Percentiles rank a stretch among this genome's conserved stretches.
phyloP scores from a whole-genome alignment of 2,888 invertebrate genomes.

The Amblyjoppa proteus region DNA sequence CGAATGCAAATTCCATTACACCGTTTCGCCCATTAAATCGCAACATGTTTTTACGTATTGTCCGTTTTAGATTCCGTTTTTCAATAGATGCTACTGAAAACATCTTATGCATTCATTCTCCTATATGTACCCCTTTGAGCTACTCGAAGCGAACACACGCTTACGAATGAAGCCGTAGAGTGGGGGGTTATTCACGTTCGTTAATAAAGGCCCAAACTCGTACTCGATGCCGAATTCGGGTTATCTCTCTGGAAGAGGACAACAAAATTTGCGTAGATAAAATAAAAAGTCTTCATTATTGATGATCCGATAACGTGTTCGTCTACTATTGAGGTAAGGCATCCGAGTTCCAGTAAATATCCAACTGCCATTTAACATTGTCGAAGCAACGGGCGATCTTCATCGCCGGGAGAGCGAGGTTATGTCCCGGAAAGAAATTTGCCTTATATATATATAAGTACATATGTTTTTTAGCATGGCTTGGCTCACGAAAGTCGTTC shows the following conservation, averaged over 20 bases:
- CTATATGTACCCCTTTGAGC: too few relatives aligned
- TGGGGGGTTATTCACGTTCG: too few relatives aligned
- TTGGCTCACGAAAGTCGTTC: slow-evolving; percentile 71
- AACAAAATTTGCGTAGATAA: too few relatives aligned
- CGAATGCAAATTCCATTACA: too few relatives aligned
- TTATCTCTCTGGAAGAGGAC: too few relatives aligned
- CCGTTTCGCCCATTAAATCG: too few relatives aligned
- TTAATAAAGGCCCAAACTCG: too few relatives aligned
- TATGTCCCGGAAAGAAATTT: not conserved
- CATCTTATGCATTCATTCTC: not conserved
- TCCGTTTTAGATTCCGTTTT: not conserved
- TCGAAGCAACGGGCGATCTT: not conserved
- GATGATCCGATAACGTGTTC: not conserved
- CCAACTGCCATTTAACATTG: not conserved
- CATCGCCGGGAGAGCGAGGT: not conserved
- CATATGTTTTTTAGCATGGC: slow-evolving; percentile 74
- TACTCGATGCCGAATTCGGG: too few relatives aligned
- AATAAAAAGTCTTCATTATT: too few relatives aligned
- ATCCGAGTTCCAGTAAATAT: too few relatives aligned
- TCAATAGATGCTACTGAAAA: not conserved
- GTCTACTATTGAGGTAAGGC: not conserved
- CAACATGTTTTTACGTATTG: not conserved
- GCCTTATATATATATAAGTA: not conserved
- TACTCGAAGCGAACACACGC: too few relatives aligned
- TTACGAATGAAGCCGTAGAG: too few relatives aligned